phyloP scores from a whole-genome alignment of 1,140 invertebrate genomes.

The Micrasema minimum region DNA sequence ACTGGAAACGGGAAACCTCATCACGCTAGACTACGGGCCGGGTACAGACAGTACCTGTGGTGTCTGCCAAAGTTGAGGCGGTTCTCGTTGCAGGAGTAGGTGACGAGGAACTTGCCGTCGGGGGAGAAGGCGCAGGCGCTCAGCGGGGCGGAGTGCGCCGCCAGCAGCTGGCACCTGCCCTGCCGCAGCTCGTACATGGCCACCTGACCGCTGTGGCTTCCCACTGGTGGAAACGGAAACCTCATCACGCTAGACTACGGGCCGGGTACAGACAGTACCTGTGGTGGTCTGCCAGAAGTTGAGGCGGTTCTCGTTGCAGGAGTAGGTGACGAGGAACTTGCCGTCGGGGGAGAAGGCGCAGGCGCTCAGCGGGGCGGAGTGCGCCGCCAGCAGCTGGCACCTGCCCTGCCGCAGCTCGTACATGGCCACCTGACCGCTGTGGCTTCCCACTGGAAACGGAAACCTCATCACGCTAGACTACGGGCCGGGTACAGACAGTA shows the following conservation, averaged over 20 bases:
- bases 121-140: constrained; percentile 95
- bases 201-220: constrained; percentile 89
- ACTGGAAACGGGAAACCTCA: too few relatives aligned
- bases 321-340: constrained; percentile 96
- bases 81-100: constrained; percentile 95
- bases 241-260: too few relatives aligned
- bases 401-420: constrained; percentile 96
- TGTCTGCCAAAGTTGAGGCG: constrained; percentile 98
- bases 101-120: constrained; percentile 96
- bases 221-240: too few relatives aligned
- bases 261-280: too few relatives aligned
- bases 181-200: constrained; percentile 96
- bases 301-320: constrained; percentile 93
- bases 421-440: constrained; percentile 90
- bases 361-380: constrained; percentile 88
- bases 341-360: constrained; percentile 97
- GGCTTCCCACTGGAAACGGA: constrained; percentile 87
- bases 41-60: too few relatives aligned
- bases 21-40: too few relatives aligned
- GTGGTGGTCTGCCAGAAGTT: constrained; percentile 97
- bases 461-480: too few relatives aligned
- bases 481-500: too few relatives aligned
- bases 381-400: constrained; percentile 92
- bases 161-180: constrained; percentile 92
- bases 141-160: constrained; percentile 87